Evolutionary conservation across 2,113 vertebrate genomes (phyloP), one percentile per base, ranked within the genome.

Genomic region (Lycocorax pyrrhopterus): DNA sequence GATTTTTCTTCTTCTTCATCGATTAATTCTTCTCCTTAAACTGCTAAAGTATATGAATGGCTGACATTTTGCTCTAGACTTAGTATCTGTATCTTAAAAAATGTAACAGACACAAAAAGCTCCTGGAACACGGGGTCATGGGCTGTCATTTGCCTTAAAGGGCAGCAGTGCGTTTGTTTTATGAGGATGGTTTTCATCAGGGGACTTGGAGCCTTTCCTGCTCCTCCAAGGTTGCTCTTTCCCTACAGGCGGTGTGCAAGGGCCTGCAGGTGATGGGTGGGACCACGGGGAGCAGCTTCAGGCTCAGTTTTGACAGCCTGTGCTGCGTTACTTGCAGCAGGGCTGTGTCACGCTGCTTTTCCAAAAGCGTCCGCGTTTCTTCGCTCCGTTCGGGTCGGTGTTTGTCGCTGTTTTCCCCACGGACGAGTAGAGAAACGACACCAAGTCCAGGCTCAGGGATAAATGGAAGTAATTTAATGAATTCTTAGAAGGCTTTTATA

Each of bases 31-130:
- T 88, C 64, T 73, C 67, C 52, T 90, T 93, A 94, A 88, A 64
- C 64, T 77, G 29, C 58, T 88, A 26, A 88, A 81, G 60, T 55
- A 8, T 94, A 80, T 81, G 49, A 93, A 92, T 86, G 73, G 83
- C 58, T 95, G 92, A 82, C 90, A 93, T 96, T 97, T 94, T 95
- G 39, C 86, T 92, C 74, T 18, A 68, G 94, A 90, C 64, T 89
- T 63, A 46, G 15, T 67, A 90, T 72, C 84, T 72, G 35, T 84
- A 60, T 64, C 62, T 84, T 90, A 84, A 91, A 89, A 94, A 90
- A 47, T 12, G 64, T 71, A 94, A 16, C 29, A 83, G 93, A 49
- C 79, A 44, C 56, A 84, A 25, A 93, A 90, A 90, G 32, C 72
- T 94, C 16, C 76, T 20, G 44, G 73, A 90, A 86, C 80, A 62